Evolutionary conservation across 2,113 vertebrate species (phyloP).

Genomic region (Bos javanicus): DNA sequence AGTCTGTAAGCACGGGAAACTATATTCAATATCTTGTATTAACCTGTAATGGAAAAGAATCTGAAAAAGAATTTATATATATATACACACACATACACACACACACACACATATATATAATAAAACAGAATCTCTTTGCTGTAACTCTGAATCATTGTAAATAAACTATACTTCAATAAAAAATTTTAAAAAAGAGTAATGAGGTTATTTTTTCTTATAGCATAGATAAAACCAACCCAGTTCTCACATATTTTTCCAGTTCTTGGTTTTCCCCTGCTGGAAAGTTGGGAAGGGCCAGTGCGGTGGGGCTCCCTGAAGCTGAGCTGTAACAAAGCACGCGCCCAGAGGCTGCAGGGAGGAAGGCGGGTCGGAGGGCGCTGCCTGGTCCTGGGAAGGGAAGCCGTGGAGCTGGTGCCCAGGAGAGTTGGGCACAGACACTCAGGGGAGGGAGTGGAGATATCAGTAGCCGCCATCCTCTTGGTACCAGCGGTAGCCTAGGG

Average conservation of each 20-base stretch:
- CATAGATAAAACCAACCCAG: not conserved
- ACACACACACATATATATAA: not conserved
- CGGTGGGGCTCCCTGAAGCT: rapidly evolving
- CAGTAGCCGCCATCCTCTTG: rapidly evolving
- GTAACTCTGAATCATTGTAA: not conserved
- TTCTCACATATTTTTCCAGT: not conserved
- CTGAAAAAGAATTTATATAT: not conserved
- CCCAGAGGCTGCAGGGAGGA: not conserved
- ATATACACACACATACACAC: rapidly evolving
- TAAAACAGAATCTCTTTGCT: not conserved
- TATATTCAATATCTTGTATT: not conserved
- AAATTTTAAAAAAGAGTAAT: not conserved
- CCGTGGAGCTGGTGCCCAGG: rapidly evolving
- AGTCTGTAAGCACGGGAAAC: not conserved
- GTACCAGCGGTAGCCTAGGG: rapidly evolving
- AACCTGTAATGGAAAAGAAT: not conserved
- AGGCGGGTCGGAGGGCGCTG: too few species aligned
- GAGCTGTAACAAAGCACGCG: not conserved
- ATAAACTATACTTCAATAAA: not conserved
- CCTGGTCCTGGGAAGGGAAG: not conserved
- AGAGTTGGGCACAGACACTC: too few species aligned
- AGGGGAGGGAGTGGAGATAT: not conserved
- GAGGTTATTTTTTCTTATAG: not conserved
- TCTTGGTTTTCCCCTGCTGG: not conserved
- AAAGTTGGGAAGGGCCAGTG: not conserved